Base-by-base conservation (phyloP, 2,888 invertebrate genomes). In the Rutpela maculata region DNA sequence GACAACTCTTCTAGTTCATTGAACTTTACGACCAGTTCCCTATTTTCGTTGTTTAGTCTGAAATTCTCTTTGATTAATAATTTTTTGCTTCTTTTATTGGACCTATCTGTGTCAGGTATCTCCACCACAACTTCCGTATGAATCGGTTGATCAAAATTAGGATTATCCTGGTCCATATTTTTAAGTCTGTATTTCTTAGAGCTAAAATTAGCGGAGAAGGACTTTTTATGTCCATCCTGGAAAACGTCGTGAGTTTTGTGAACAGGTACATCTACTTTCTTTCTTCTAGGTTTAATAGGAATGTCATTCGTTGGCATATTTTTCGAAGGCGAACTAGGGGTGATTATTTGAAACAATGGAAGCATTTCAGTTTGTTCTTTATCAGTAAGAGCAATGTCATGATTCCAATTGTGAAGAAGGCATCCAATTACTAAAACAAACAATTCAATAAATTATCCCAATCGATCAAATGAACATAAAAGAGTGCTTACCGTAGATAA, bases 21-120 rank as follows among this genome's bases (percentile, higher is more conserved):
- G 1, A 93, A 88, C 1, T 92, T 91, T 0, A 89, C 89, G 11
- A 91, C 88, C 0, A 93, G 87, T 35, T 91, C 90, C 82, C 91
- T 91, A 86, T 92, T 93, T 80, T 92, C 92, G 83, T 90, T 90
- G 0, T 88, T 89, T 0, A 93, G 86, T 77, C 91, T 91, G 78
- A 88, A 89, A 84, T 92, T 92, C 83, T 92, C 92, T 74, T 91
- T 92, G 43, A 88, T 89, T 38, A 92, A 86, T 35, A 83, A 82
- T 75, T 85, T 87, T 63, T 84, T 86, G 60, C 85, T 86, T 50
- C 84, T 76, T 80, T 81, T 86, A 11, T 68, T 56, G 18, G 80
- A 72, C 38, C 77, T 65, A 38, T 84, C 83, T 0, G 68, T 69
- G 62, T 86, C 84, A 6, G 83, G 83, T 57, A 82, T 76, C 76